These are phyloP conservation scores for Ceriagrion tenellum DNA, from an alignment of 2,888 invertebrate species.

Conservation along the genomic window DNA sequence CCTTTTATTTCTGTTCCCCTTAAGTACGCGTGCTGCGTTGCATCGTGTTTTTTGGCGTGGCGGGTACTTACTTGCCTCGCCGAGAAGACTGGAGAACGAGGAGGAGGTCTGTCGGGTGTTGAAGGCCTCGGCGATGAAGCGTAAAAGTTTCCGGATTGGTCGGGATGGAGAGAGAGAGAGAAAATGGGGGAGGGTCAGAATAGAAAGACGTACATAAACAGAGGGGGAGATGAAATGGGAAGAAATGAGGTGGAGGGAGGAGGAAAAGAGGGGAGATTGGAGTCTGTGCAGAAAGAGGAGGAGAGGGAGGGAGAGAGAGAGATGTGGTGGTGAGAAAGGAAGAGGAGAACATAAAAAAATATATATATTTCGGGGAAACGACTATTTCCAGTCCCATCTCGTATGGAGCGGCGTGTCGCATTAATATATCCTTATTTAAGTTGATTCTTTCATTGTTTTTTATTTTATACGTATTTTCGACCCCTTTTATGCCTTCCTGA, in stretches of 20 bases:
- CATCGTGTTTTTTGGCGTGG: not conserved
- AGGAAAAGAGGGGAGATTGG: not conserved
- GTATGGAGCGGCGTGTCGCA: slow-evolving; percentile 59
- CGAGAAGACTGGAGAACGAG: not conserved
- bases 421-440: slow-evolving; percentile 68
- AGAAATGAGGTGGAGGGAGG: not conserved
- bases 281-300: not conserved
- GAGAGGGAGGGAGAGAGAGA: not conserved
- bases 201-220: not conserved
- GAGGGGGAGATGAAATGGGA: not conserved
- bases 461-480: slow-evolving; percentile 33
- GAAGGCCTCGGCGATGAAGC: slow-evolving; percentile 15
- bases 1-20: slow-evolving; percentile 16
- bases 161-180: not conserved
- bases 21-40: slow-evolving; percentile 1
- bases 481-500: slow-evolving; percentile 59
- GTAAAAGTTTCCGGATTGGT: slow-evolving; percentile 24
- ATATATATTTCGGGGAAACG: slow-evolving; percentile 45
- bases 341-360: not conserved
- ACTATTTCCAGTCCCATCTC: slow-evolving; percentile 43
- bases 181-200: not conserved
- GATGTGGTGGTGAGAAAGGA: not conserved
- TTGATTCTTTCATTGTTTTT: slow-evolving; percentile 65
- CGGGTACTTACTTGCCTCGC: not conserved
- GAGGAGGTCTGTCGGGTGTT: not conserved